A percentile compares a stretch with the other conserved stretches of the same genome.
Conservation (phyloP, 1,140 invertebrate genomes). For the Whitmania pigra region DNA sequence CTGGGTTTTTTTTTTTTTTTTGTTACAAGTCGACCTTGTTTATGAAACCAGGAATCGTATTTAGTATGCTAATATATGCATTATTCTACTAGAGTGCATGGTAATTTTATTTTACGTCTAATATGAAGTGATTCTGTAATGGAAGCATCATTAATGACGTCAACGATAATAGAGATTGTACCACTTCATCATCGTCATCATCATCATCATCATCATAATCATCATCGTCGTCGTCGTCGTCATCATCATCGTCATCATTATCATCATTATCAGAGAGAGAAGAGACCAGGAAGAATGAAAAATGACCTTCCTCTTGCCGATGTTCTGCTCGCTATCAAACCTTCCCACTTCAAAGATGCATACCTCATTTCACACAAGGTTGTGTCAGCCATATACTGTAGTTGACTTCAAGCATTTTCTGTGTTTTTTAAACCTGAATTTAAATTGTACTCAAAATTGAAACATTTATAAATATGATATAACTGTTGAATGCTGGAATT, state of each 20-base stretch:
- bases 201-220: too few species aligned
- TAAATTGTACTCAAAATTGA: too few species aligned
- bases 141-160: neutral
- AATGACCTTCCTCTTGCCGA: slow-evolving; percentile 47
- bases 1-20: too few species aligned
- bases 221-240: too few species aligned
- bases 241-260: too few species aligned
- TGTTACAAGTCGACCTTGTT: too few species aligned
- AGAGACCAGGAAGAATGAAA: slow-evolving; percentile 41
- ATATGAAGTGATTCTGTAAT: neutral
- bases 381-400: slow-evolving; percentile 20
- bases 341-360: slow-evolving; percentile 51
- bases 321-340: slow-evolving; percentile 46
- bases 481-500: too few species aligned
- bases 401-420: neutral
- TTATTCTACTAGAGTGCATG: too few species aligned
- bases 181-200: neutral
- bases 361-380: slow-evolving; percentile 50
- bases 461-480: too few species aligned
- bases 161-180: neutral
- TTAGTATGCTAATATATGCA: too few species aligned
- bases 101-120: too few species aligned
- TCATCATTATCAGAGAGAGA: slow-evolving; percentile 45
- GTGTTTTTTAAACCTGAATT: neutral
- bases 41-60: too few species aligned